Evolutionary conservation across 2,797 vertebrate genomes (phyloP).

Genomic region (Tapirus indicus): DNA sequence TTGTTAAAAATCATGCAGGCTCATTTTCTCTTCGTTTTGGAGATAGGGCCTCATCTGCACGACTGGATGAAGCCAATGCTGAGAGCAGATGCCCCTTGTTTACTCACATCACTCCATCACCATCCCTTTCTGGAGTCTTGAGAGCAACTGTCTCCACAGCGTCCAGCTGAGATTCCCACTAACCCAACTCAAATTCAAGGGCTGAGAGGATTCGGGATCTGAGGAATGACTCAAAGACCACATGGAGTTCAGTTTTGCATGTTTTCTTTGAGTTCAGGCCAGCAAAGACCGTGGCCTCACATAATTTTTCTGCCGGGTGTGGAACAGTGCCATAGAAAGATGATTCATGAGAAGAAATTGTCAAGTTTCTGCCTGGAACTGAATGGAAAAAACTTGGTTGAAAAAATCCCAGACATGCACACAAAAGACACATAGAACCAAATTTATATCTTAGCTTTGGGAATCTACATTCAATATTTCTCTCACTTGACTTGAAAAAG

Average conservation of each 20-base stretch:
- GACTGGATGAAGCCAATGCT: not conserved
- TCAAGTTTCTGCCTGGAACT: slow-evolving; percentile 74
- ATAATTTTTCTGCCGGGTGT: slow-evolving; percentile 77
- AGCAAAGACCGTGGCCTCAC: slow-evolving; percentile 76
- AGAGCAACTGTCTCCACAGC: not conserved
- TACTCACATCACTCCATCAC: not conserved
- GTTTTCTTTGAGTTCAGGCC: slow-evolving; percentile 81
- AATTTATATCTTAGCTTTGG: slow-evolving; percentile 75
- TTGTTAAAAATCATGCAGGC: not conserved
- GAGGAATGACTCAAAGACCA: slow-evolving; percentile 63
- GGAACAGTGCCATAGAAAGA: slow-evolving; percentile 74
- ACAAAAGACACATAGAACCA: slow-evolving; percentile 65
- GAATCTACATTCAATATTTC: slow-evolving; percentile 72
- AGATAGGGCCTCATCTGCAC: not conserved
- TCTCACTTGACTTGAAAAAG: slow-evolving; percentile 64
- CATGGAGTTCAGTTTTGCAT: slow-evolving; percentile 63
- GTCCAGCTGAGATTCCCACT: slow-evolving; percentile 44
- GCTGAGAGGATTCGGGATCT: slow-evolving; percentile 10
- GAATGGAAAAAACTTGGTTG: slow-evolving; percentile 73
- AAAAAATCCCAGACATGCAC: slow-evolving; percentile 71
- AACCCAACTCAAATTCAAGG: slow-evolving; percentile 15
- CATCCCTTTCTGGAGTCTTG: not conserved
- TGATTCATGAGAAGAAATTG: slow-evolving; percentile 81
- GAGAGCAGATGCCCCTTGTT: not conserved
- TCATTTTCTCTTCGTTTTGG: not conserved